Conservation (phyloP, 1,140 invertebrate genomes). For the Latrodectus geometricus region DNA sequence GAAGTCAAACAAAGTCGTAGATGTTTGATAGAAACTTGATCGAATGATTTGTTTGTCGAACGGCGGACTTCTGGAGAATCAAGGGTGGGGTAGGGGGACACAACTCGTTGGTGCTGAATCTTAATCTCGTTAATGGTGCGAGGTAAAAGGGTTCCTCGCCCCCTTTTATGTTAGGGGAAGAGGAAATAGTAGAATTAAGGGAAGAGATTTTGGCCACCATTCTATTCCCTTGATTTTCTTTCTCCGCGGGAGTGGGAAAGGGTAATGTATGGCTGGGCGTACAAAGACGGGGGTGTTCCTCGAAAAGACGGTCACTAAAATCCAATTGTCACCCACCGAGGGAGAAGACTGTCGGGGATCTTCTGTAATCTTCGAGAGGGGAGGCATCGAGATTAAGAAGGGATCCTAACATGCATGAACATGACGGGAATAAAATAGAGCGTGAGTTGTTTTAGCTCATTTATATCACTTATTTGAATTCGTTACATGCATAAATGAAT, state of each 20-base stretch:
- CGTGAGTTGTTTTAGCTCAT: no score
- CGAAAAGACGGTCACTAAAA: conserved; percentile 36
- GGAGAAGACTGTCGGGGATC: not conserved
- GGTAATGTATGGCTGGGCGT: conserved; percentile 23
- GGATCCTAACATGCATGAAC: not conserved
- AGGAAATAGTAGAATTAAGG: not conserved
- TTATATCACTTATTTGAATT: no score
- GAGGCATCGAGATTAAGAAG: not conserved
- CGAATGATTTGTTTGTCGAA: not conserved
- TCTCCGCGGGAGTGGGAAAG: not conserved
- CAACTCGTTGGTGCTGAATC: conserved; percentile 14
- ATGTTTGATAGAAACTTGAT: conserved; percentile 9
- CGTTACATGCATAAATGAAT: no score
- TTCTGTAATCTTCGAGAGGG: conserved; percentile 6
- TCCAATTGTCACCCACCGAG: conserved; percentile 44
- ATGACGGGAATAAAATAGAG: not conserved
- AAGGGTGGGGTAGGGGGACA: not conserved
- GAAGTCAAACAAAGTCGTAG: conserved; percentile 10
- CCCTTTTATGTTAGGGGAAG: not conserved
- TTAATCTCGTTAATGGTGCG: conserved; percentile 58
- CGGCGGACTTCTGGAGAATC: not conserved
- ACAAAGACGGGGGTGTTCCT: not conserved
- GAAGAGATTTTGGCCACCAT: not conserved
- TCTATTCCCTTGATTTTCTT: not conserved
- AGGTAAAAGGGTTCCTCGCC: conserved; percentile 32